These are phyloP conservation scores for Oligia strigilis DNA, from an alignment of 2,888 invertebrate genomes.

Conservation along the genomic window DNA sequence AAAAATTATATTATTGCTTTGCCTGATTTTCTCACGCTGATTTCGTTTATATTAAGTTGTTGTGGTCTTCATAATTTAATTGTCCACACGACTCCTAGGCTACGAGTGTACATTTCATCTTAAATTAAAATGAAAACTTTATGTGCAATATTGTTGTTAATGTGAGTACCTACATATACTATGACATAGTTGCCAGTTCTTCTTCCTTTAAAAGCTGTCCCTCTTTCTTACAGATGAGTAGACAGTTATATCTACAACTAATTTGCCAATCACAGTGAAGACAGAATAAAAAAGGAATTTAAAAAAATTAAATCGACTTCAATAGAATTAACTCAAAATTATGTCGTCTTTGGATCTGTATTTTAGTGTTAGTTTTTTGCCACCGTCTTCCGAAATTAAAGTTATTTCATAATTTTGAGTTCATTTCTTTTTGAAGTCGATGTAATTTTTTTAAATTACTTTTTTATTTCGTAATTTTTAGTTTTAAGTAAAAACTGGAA, in stretches of 20 bases:
- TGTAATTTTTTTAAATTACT: too few relatives aligned
- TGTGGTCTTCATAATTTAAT: background rate
- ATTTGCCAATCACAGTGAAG: background rate
- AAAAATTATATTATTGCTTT: too few relatives aligned
- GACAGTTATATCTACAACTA: background rate
- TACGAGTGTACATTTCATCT: background rate
- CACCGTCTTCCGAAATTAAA: too few relatives aligned
- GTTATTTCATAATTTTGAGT: too few relatives aligned
- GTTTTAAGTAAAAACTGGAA: too few relatives aligned
- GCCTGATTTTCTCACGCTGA: constrained; percentile 3
- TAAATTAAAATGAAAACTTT: constrained; percentile 15
- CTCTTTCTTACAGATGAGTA: background rate
- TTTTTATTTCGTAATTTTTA: too few relatives aligned
- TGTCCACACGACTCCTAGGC: background rate
- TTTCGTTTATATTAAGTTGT: background rate
- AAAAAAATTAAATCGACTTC: too few relatives aligned
- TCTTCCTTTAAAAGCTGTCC: background rate
- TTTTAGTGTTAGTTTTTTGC: too few relatives aligned
- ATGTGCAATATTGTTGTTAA: constrained; percentile 2
- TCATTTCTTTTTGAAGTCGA: too few relatives aligned
- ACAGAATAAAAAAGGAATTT: too few relatives aligned
- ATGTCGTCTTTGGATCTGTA: too few relatives aligned
- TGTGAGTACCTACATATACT: constrained; percentile 3
- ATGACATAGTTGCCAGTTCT: background rate
- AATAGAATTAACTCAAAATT: too few relatives aligned